Base-by-base conservation (phyloP, 35 echinoderm and acorn worm genomes). In the Strongylocentrotus purpuratus region DNA sequence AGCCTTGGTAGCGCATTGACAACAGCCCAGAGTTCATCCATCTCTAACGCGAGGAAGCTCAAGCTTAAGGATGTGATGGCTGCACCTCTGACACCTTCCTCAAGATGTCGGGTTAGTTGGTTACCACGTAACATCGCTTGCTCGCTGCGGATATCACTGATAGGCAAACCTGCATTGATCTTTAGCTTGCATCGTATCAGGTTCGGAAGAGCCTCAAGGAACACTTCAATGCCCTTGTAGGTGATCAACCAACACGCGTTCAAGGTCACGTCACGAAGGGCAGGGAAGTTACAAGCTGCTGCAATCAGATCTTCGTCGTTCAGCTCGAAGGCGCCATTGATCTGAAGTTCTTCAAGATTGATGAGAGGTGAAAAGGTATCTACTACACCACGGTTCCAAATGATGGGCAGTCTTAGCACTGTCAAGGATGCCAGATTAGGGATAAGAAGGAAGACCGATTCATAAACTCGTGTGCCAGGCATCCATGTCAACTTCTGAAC, bases 21-120 rank as follows among this genome's bases (percentile, higher is more conserved):
- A 52, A 95, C 96, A 45, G 96, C 96, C 98, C 98, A 99, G 31
- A 99, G 92, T 95, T 99, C 98, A 58, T 99, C 97, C 95, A 97
- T 96, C 45, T 96, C 97, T 48, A 99, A 58, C 6, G 98, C 94
- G 14, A 99, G 90, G 86, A 99, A 97, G 94, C 97, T 99, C 5
- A 99, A 78, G 9, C 94, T 94, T 18, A 99, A 48, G 9, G 90
- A 88, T 45, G 97, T 99, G 20, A 99, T 93, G 33, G 94, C 89
- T 47, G 94, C 94, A 31, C 94, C 91, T 86, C 95, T 91, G 31
- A 94, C 31, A 2, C 95, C 93, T 32, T 96, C 95, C 28, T 61
- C 94, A 20, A 99, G 33, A 92, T 85, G 95, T 17, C 97, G 93
- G 9, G 95, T 86, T 15, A 99, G 32, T 45, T 96, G 93, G 86